Evolutionary conservation across 1,140 invertebrate genomes (phyloP).

Genomic region (Cheumatopsyche charites): DNA sequence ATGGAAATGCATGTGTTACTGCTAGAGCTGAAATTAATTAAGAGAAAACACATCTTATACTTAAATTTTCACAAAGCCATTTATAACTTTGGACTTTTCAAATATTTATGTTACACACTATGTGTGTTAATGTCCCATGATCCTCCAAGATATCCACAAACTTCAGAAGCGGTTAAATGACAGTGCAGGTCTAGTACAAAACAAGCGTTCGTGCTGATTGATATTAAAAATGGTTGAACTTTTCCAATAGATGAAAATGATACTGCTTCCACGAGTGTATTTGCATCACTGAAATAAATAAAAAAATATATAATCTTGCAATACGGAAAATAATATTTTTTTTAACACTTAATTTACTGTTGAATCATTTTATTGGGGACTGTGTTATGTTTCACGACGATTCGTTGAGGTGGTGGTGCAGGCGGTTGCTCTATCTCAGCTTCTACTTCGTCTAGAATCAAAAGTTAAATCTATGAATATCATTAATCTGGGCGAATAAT

Average conservation of each 20-base stretch:
- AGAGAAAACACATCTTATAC: conserved; percentile 10
- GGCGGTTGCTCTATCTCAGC: conserved; percentile 63
- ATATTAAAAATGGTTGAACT: conserved; percentile 89
- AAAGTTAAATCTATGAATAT: not conserved
- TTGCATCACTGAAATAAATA: conserved; percentile 75
- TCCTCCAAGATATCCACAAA: conserved; percentile 92
- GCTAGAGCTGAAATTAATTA: conserved; percentile 72
- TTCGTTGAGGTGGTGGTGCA: conserved; percentile 64
- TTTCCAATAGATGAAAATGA: conserved; percentile 86
- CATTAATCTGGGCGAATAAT: not conserved
- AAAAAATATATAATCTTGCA: not conserved
- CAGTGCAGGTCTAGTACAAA: conserved; percentile 92
- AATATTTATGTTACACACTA: conserved; percentile 68
- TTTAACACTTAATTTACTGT: conserved; percentile 76
- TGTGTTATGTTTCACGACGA: conserved; percentile 72
- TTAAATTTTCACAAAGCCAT: too few relatives aligned
- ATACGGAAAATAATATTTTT: conserved; percentile 19
- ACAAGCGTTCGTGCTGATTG: conserved; percentile 86
- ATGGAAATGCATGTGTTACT: conserved; percentile 89
- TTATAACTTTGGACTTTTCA: too few relatives aligned
- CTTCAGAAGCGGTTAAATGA: conserved; percentile 89
- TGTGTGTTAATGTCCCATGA: conserved; percentile 94
- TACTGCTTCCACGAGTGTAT: conserved; percentile 85
- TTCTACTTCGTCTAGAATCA: conserved; percentile 56
- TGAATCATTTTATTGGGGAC: conserved; percentile 71